Base-by-base conservation (phyloP, 2,888 invertebrate species). In the Fragum whitleyi region DNA sequence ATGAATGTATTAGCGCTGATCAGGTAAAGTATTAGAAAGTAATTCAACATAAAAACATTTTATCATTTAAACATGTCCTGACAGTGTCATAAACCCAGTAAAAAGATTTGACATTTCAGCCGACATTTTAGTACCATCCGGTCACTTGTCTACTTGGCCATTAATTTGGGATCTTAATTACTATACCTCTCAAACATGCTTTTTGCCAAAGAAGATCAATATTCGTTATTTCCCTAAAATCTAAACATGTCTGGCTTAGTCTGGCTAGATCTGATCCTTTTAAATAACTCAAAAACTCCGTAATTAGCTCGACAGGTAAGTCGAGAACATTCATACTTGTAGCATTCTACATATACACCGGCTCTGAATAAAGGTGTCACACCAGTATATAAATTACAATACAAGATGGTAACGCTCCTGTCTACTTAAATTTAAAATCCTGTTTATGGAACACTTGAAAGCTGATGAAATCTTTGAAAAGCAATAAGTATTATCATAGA, bases 321-420 rank as follows among this genome's bases (percentile, higher is more conserved):
- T 84, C 81, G 19, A 76, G 47, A 26, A 84, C 57, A 79, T 77
- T 77, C 79, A 83, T 83, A 21, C 16, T 68, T 19, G 36, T 62
- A 16, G 62, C 16, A 51, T 11, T 74, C 28, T 67, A 39, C n/a
- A 14, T 42, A 11, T n/a, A 23, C 67, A 74, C 74, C 74, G 74
- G 21, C 57, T 42, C 32, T 6, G 3, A 9, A 36, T 6, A 36
- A 42, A 57, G 21, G 21, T 26, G 26, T 57, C 9, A 2, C 26
- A 7, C 57, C 23, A 23, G 23, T n/a, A n/a, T 51, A 51, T 14
- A 51, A n/a, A 51, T n/a, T 7, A n/a, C 51, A 3, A 51, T 3
- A 21, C 5, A 7, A 5, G 3, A 3, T 51, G 19, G 51, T 51
- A 3, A 7, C 51, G 14, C 51, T 21, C 19, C 19, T 51, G 51